A percentile compares a stretch with the other conserved stretches of the same genome.
phyloP scores from a whole-genome alignment of 2,113 vertebrate genomes.

The Herpetotheres cachinnans region DNA sequence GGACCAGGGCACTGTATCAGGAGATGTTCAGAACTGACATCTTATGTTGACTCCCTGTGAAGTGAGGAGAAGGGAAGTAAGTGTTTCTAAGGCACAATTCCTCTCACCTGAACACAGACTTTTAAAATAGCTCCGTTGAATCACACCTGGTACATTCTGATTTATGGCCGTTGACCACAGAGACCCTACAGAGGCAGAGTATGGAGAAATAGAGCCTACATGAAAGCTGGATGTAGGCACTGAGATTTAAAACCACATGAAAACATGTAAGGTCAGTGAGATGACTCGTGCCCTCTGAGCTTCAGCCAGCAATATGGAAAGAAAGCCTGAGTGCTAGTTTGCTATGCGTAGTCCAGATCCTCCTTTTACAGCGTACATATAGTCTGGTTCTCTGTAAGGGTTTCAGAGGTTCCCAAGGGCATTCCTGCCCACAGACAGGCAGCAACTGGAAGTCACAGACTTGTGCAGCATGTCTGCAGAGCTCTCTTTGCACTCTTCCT shows the following conservation, averaged over 20 bases:
- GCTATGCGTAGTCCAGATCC: neutral
- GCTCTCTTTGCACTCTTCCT: neutral
- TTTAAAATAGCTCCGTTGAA: neutral
- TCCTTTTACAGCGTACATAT: neutral
- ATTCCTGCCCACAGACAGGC: neutral
- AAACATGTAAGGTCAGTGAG: neutral
- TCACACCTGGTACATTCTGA: neutral
- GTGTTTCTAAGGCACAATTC: neutral
- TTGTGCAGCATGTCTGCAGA: neutral
- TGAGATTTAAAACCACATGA: neutral
- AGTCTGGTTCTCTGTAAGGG: neutral
- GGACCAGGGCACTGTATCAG: neutral
- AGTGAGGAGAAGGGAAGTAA: neutral
- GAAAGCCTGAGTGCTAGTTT: neutral
- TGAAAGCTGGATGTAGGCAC: neutral
- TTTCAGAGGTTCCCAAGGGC: neutral
- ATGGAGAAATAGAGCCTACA: neutral
- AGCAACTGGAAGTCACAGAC: neutral
- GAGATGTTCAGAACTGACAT: neutral
- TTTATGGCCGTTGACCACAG: neutral
- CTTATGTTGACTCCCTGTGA: neutral
- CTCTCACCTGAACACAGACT: neutral
- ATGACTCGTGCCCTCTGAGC: neutral
- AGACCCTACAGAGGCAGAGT: neutral
- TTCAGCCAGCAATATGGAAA: neutral